Conservation (phyloP, 2,113 vertebrate species). For the Callaeas wilsoni region DNA sequence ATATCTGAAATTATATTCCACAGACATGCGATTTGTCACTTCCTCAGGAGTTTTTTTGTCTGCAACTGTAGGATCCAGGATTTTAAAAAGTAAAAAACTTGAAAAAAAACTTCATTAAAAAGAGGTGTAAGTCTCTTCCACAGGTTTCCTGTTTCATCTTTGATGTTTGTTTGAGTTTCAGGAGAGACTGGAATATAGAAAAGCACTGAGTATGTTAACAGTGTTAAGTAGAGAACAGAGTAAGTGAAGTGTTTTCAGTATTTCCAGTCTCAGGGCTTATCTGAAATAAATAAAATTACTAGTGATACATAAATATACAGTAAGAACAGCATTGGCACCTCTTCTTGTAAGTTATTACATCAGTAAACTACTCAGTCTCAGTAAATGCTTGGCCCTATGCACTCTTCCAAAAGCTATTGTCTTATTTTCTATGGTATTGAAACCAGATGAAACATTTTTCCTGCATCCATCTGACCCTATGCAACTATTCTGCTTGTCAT, state of each 20-base stretch:
- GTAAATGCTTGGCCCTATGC: not conserved
- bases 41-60: not conserved
- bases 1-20: conserved; percentile 38
- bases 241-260: not conserved
- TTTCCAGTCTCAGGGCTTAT: not conserved
- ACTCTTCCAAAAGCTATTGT: not conserved
- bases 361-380: not conserved
- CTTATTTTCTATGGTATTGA: not conserved
- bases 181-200: not conserved
- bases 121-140: conserved; percentile 22
- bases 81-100: conserved; percentile 48
- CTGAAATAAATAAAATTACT: not conserved
- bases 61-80: not conserved
- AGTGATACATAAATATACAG: not conserved
- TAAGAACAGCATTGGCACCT: not conserved
- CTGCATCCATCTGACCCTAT: not conserved
- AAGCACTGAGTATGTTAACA: not conserved
- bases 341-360: not conserved
- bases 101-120: conserved; percentile 52
- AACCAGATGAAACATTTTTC: not conserved
- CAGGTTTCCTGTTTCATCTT: conserved; percentile 32
- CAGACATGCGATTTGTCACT: conserved; percentile 4
- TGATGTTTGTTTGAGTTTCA: conserved; percentile 57
- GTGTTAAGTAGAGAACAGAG: conserved; percentile 3
- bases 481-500: not conserved